phyloP scores from a whole-genome alignment of 2,888 invertebrate species.

The Epistrophella euchroma region DNA sequence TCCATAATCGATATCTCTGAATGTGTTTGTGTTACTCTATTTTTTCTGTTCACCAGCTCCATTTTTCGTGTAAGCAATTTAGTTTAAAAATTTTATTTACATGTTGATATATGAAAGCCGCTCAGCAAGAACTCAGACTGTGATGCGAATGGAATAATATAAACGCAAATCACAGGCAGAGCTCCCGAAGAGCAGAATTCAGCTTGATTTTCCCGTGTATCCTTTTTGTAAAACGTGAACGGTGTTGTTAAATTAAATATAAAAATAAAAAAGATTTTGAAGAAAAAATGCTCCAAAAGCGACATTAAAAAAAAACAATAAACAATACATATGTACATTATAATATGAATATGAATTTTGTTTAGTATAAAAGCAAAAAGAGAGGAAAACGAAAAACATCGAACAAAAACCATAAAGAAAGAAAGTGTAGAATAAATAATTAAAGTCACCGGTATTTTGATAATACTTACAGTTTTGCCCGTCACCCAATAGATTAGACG shows the following conservation, averaged over 20 bases:
- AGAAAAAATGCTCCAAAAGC: constrained; percentile 24
- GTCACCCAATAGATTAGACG: constrained; percentile 76
- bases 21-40: background rate
- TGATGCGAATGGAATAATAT: constrained; percentile 88
- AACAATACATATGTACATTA: background rate
- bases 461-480: constrained; percentile 79
- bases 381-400: constrained; percentile 5
- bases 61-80: constrained; percentile 48
- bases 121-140: constrained; percentile 98
- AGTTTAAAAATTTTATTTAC: constrained; percentile 75
- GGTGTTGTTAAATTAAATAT: background rate
- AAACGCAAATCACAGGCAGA: constrained; percentile 92
- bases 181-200: constrained; percentile 86
- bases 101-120: constrained; percentile 83
- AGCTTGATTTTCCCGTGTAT: constrained; percentile 4
- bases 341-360: constrained; percentile 34
- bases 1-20: background rate
- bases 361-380: constrained; percentile 27
- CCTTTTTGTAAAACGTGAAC: background rate
- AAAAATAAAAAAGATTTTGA: background rate
- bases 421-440: background rate
- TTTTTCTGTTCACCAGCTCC: constrained; percentile 31
- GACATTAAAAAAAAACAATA: constrained; percentile 7
- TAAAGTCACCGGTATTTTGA: background rate
- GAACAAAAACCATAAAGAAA: background rate